Evolutionary conservation across 1,140 invertebrate species (phyloP), one percentile per base, ranked within the genome.

Genomic region (Anastrepha ludens): DNA sequence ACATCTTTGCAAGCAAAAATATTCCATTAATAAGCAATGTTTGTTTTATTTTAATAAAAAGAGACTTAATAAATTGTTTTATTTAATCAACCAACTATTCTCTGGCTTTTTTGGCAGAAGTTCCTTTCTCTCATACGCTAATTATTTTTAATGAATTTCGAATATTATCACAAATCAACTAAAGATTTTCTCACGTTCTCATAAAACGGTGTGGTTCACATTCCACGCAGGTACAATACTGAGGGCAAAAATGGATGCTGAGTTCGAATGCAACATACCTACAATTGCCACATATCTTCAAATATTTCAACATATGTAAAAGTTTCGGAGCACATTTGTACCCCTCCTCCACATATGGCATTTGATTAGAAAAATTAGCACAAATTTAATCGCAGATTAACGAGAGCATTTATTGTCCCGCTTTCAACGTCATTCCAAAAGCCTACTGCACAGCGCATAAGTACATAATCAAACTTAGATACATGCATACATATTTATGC

Each of bases 371-470:
- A 20, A 81, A 55, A 8, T 47, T 55, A 81, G 55, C 74, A 55
- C 15, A 81, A 55, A 81, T 81, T 81, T 55, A 81, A 81, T 55
- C 44, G 47, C 74, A 81, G 9, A 74, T 74, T 74, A 74, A 55
- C 47, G 74, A 81, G 74, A 74, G 70, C 70, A 74, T 74, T 74
- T 44, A n/a, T 47, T 50, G 70, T 15, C 44, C 70, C 17, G 47
- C 47, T 55, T 81, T 81, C 44, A 29, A 41, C n/a, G 74, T 55
- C 74, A 81, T 81, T 81, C n/a, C 50, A 50, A 81, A 20, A 47
- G 74, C 3, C 7, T 11, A 17, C 74, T 47, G 11, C 7, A 17
- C 41, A 11, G 41, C 29, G 29, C 15, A 74, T 44, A 74, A 41
- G 65, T 13, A 11, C 39, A 78, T 7, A 78, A 1, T 6, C 47